phyloP scores from a whole-genome alignment of 1,140 invertebrate genomes.

The Stegodyphus dumicola region DNA sequence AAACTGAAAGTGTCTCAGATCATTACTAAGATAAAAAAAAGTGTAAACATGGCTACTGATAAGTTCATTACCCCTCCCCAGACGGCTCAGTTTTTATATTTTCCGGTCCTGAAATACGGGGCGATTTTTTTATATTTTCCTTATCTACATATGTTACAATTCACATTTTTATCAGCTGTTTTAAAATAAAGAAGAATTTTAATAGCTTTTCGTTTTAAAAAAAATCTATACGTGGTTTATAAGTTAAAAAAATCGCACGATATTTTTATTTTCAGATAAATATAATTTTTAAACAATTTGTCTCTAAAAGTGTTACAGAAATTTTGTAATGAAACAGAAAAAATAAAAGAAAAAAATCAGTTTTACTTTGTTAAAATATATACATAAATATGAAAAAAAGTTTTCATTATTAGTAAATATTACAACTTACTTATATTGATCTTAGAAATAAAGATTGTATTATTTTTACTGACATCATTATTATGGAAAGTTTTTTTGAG shows the following conservation, averaged over 20 bases:
- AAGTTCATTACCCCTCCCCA: no score
- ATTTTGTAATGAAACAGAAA: background rate
- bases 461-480: conserved; percentile 13
- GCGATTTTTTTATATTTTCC: no score
- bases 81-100: no score
- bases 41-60: no score
- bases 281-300: background rate
- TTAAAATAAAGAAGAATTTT: no score
- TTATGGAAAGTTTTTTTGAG: conserved; percentile 15
- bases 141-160: no score
- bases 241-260: background rate
- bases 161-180: no score
- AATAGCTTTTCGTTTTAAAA: no score
- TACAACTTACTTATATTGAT: background rate
- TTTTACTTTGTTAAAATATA: conserved; percentile 18
- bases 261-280: background rate
- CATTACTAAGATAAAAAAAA: no score
- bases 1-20: no score
- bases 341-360: conserved; percentile 1
- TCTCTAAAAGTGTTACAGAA: conserved; percentile 6
- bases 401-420: conserved; percentile 12
- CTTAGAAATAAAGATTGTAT: conserved; percentile 7
- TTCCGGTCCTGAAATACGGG: no score
- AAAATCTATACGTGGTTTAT: background rate
- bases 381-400: conserved; percentile 1